phyloP scores from a whole-genome alignment of 2,797 vertebrate species.

The Enteromius mattozi region DNA sequence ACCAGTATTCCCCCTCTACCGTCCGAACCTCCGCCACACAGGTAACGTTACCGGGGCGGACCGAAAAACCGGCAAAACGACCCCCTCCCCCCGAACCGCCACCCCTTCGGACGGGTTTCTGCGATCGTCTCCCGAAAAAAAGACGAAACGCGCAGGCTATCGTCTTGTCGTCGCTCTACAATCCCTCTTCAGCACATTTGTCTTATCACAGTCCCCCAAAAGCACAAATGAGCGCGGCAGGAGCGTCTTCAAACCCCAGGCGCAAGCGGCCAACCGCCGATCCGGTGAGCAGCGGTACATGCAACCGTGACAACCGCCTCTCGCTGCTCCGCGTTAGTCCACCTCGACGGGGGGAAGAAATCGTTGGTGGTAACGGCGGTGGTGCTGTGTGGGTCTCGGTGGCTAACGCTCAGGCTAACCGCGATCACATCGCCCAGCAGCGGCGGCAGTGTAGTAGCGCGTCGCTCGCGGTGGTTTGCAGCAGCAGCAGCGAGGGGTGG shows the following conservation, averaged over 20 bases:
- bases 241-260: conserved; percentile 48
- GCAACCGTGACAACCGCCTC: conserved; percentile 4
- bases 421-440: conserved; percentile 68
- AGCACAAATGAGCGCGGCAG: conserved; percentile 55
- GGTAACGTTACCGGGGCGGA: conserved; percentile 59
- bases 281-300: conserved; percentile 45
- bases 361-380: not conserved
- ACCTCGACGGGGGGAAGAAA: conserved; percentile 9
- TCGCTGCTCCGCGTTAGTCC: not conserved
- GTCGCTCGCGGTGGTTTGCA: conserved; percentile 55
- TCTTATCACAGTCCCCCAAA: conserved; percentile 33
- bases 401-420: conserved; percentile 73
- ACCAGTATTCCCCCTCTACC: conserved; percentile 76
- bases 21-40: conserved; percentile 73
- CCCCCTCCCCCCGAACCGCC: conserved; percentile 73
- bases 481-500: conserved; percentile 42
- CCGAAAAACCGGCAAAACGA: conserved; percentile 66
- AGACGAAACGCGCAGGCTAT: conserved; percentile 12
- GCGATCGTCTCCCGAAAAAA: conserved; percentile 66
- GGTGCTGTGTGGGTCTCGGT: conserved; percentile 26
- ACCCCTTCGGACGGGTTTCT: conserved; percentile 66
- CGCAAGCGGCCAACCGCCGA: conserved; percentile 52
- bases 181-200: conserved; percentile 50
- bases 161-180: conserved; percentile 40
- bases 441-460: conserved; percentile 52